Conservation (phyloP, 2,797 vertebrate species). For the Acanthurus tractus region DNA sequence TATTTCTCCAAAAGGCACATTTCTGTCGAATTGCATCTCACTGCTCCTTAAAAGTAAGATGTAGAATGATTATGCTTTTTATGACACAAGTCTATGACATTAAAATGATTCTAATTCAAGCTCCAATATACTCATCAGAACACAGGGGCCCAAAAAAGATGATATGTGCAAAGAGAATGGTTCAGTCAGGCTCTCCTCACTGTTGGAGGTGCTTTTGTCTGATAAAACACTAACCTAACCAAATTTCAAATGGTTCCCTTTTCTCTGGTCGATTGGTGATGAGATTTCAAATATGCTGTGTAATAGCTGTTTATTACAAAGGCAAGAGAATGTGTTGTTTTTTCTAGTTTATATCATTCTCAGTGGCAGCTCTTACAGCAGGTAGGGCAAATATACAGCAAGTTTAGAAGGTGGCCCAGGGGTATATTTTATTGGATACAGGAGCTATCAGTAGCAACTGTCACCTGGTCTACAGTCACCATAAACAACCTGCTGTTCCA, state of each 20-base stretch:
- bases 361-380: slow-evolving; percentile 3
- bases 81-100: background rate
- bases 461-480: slow-evolving; percentile 25
- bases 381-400: background rate
- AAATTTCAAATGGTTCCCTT: slow-evolving; percentile 17
- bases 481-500: slow-evolving; percentile 46
- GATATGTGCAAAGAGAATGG: slow-evolving; percentile 17
- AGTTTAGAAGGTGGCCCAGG: slow-evolving; percentile 6
- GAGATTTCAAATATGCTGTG: background rate
- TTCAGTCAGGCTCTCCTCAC: slow-evolving; percentile 11
- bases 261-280: background rate
- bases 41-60: background rate
- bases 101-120: slow-evolving; percentile 19
- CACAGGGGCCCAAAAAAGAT: slow-evolving; percentile 12
- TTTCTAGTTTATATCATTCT: background rate
- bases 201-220: background rate
- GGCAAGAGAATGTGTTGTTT: background rate
- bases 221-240: slow-evolving; percentile 7
- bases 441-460: slow-evolving; percentile 28
- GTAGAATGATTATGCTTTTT: too few relatives aligned
- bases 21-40: background rate
- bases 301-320: too few relatives aligned
- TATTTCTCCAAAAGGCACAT: background rate
- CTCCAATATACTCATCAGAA: slow-evolving; percentile 3
- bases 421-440: slow-evolving; percentile 32